phyloP scores from a whole-genome alignment of 1,140 invertebrate species.

The Hylaeus volcanicus region DNA sequence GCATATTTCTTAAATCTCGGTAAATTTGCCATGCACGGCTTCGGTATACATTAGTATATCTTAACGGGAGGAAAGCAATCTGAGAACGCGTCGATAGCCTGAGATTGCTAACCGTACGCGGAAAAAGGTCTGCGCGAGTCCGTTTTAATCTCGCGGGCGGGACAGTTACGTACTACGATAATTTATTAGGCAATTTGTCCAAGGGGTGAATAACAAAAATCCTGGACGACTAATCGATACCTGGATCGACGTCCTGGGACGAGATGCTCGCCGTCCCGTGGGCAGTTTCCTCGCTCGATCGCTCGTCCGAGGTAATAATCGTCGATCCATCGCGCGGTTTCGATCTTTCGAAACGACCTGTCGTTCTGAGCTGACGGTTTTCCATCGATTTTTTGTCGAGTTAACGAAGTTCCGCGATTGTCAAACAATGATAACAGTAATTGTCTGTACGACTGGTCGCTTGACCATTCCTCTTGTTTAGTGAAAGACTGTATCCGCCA shows the following conservation, averaged over 20 bases:
- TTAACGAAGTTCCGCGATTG: conserved; percentile 58
- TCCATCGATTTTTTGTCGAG: conserved; percentile 45
- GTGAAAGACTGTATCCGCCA: too few relatives aligned
- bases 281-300: conserved; percentile 22
- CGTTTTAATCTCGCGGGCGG: background rate
- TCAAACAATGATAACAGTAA: conserved; percentile 57
- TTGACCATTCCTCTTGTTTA: background rate
- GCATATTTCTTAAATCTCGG: background rate
- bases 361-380: background rate
- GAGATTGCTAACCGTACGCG: background rate
- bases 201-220: conserved; percentile 1
- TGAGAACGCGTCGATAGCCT: background rate
- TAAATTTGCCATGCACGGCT: background rate
- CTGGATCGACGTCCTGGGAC: conserved; percentile 3
- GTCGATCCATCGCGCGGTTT: conserved; percentile 59
- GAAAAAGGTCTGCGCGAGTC: too few relatives aligned
- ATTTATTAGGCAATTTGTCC: conserved; percentile 29
- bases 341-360: conserved; percentile 8
- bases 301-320: conserved; percentile 55
- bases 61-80: conserved; percentile 25
- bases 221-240: conserved; percentile 35
- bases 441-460: conserved; percentile 48
- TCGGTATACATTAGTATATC: conserved; percentile 1
- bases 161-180: background rate
- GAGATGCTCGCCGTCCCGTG: conserved; percentile 15